Conservation (phyloP, 2,113 vertebrate genomes). For the Chelonoidis abingdonii region DNA sequence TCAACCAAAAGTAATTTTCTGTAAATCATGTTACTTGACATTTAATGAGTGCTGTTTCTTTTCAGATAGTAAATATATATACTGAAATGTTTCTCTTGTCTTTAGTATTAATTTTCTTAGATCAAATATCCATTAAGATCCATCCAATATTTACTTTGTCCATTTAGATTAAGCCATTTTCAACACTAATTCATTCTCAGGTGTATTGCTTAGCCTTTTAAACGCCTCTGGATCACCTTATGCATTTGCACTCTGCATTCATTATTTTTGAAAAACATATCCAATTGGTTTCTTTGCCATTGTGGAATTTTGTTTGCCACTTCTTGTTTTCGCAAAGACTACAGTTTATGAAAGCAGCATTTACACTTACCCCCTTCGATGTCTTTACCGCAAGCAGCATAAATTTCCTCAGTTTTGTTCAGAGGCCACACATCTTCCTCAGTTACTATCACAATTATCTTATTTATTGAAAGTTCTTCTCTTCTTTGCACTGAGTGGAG, state of each 20-base stretch:
- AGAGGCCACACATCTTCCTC: not conserved
- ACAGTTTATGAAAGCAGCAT: not conserved
- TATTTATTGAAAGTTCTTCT: not conserved
- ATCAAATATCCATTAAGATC: constrained; percentile 67
- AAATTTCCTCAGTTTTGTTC: not conserved
- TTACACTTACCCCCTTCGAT: not conserved
- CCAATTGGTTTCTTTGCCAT: not conserved
- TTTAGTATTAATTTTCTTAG: constrained; percentile 65
- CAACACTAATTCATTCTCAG: constrained; percentile 16
- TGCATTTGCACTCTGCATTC: not conserved
- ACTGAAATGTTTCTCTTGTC: constrained; percentile 52
- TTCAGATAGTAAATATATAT: constrained; percentile 64
- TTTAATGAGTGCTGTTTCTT: constrained; percentile 57
- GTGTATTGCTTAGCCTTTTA: constrained; percentile 36
- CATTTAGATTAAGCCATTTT: constrained; percentile 52
- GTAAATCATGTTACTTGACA: not conserved
- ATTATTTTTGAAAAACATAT: not conserved
- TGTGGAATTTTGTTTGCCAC: not conserved
- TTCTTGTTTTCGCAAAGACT: not conserved
- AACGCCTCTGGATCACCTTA: not conserved
- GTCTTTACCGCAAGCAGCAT: not conserved
- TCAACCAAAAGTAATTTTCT: constrained; percentile 1
- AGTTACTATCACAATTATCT: not conserved
- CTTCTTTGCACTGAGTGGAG: not conserved
- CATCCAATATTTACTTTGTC: constrained; percentile 65